Base-by-base conservation (phyloP, 2,888 invertebrate genomes). In the Amphipoea oculea region DNA sequence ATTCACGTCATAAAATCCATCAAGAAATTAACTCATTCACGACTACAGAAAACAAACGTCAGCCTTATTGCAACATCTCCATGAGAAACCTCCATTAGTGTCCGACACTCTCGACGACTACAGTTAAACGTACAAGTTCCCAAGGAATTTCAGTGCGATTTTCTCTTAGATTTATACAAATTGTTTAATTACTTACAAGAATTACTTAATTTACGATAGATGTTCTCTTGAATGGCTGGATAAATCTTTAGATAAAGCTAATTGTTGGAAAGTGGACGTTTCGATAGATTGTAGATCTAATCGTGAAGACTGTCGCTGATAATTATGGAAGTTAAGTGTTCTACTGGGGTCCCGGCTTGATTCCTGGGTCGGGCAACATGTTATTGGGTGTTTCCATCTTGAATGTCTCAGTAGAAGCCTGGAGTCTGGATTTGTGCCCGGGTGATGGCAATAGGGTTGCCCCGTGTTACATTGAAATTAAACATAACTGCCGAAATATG, bases 111-210 rank as follows among this genome's bases (percentile, higher is more conserved):
- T 78, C 72, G 51, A 54, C 74, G 63, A 62, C 66, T 51, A 45
- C 70, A 76, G 67, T 83, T 54, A 79, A 78, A 74, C 51, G 20
- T 54, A 77, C 85, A 68, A 65, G 82, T 69, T 68, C 65, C 75
- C 3, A 54, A 63, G 57, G 73, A 69, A 83, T 81, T 79, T 73
- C 4, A 76, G 17, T 63, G 67, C 63, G 40, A 85, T 85, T 88
- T 82, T 81, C 87, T 83, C 81, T 63, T 62, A 76, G 78, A 79
- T 85, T 85, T 85, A 81, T 83, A 85, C 79, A 88, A 81, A 81
- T 79, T 76, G 74, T 76, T 78, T 78, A 79, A 82, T 88, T 79
- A 75, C 79, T 73, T 74, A 74, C 83, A 73, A 75, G 68, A 78
- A 72, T 78, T 70, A 62, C 51, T 72, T 73, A 67, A 76, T 83